Percentiles rank a stretch among this genome's conserved stretches.
Evolutionary conservation across 2,113 vertebrate species (phyloP).

Genomic region (Arenaria interpres): DNA sequence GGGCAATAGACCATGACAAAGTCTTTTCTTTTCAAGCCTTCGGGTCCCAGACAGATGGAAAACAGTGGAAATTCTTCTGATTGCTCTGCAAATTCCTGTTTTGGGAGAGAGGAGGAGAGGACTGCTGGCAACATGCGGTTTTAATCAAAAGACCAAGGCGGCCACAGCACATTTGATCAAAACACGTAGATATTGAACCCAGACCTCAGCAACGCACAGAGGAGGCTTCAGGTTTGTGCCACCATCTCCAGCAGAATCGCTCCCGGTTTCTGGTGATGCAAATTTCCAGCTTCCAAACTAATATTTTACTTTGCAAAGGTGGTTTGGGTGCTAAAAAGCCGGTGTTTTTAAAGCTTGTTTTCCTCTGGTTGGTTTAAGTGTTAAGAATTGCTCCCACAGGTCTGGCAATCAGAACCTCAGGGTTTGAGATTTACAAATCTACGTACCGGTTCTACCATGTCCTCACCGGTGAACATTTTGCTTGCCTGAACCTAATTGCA

Average conservation of each 20-base stretch:
- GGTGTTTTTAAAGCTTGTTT: neutral
- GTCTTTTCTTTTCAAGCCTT: neutral
- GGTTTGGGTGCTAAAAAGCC: neutral
- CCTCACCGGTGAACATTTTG: neutral
- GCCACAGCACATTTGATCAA: neutral
- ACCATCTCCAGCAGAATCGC: fast-evolving
- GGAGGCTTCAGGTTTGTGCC: neutral
- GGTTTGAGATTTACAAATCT: neutral
- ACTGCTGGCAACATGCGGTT: neutral
- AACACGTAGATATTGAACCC: neutral
- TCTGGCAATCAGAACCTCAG: neutral
- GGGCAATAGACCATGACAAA: neutral
- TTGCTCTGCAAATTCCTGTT: neutral
- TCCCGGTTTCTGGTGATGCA: neutral
- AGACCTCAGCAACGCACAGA: neutral
- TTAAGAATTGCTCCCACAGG: neutral
- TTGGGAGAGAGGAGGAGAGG: neutral
- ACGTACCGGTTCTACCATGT: neutral
- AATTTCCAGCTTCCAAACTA: neutral
- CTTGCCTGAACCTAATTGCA: neutral
- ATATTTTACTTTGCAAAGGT: neutral
- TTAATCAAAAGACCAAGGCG: neutral
- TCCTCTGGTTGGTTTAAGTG: neutral
- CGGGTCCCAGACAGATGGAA: neutral
- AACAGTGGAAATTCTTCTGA: neutral